Evolutionary conservation across 35 echinoderm and acorn worm species (phyloP).

Genomic region (Patiria miniata): DNA sequence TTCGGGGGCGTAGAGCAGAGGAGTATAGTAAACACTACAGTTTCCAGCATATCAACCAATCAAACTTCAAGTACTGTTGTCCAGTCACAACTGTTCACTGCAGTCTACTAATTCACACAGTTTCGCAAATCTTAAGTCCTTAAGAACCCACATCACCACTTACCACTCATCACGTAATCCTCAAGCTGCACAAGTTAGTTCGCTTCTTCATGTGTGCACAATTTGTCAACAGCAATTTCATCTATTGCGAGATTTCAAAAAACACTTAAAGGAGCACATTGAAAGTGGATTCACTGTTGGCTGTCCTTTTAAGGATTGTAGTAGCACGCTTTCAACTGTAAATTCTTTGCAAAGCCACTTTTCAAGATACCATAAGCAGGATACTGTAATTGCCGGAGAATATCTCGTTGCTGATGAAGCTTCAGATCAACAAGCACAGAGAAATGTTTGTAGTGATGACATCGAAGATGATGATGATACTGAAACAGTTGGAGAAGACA

Average conservation of each 20-base stretch:
- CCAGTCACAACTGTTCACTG: not conserved
- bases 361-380: not conserved
- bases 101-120: not conserved
- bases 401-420: not conserved
- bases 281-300: not conserved
- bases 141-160: not conserved
- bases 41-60: not conserved
- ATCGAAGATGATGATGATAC: not conserved
- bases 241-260: not conserved
- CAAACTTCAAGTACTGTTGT: not conserved
- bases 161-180: not conserved
- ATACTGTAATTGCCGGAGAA: not conserved
- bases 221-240: not conserved
- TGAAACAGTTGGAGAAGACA: not conserved
- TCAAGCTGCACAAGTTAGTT: not conserved
- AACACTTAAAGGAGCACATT: not conserved
- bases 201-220: not conserved
- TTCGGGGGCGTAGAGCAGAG: not conserved
- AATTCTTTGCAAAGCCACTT: not conserved
- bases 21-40: not conserved
- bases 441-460: not conserved
- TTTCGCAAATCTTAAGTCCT: not conserved
- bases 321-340: not conserved
- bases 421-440: too few species aligned
- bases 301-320: not conserved